phyloP scores from a whole-genome alignment of 2,113 vertebrate genomes.

The Gambusia holbrooki region DNA sequence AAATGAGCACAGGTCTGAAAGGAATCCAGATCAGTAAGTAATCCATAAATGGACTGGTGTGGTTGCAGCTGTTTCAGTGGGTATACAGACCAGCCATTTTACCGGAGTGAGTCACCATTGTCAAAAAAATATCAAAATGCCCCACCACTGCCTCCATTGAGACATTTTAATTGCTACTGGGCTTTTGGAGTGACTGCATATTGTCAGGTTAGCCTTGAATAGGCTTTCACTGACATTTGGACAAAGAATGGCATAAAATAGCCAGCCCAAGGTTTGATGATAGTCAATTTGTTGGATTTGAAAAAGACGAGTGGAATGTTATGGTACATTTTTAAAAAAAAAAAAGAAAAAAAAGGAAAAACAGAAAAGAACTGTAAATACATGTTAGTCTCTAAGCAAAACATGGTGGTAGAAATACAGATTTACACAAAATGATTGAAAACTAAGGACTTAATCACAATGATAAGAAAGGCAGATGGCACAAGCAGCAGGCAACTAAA shows the following conservation, averaged over 20 bases:
- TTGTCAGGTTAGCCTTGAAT: constrained; percentile 12
- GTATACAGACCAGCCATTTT: constrained; percentile 2
- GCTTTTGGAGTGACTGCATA: constrained; percentile 4
- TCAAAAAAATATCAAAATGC: constrained; percentile 21
- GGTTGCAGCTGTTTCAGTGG: not conserved
- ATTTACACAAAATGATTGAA: too few relatives aligned
- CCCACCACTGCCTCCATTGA: not conserved
- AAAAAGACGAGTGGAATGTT: not conserved
- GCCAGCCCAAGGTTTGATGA: constrained; percentile 1
- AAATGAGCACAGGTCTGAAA: too few relatives aligned
- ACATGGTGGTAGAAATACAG: too few relatives aligned
- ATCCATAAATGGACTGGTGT: not conserved
- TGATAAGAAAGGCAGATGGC: not conserved
- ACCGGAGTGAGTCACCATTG: not conserved
- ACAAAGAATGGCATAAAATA: constrained; percentile 19
- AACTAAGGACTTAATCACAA: not conserved
- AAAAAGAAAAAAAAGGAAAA: not conserved
- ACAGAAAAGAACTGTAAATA: too few relatives aligned
- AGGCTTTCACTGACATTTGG: constrained; percentile 10
- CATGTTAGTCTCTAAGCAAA: too few relatives aligned
- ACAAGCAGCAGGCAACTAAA: not conserved
- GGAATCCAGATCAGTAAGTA: too few relatives aligned
- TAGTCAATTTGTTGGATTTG: constrained; percentile 11
- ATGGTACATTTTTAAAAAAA: not conserved
- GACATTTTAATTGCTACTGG: constrained; percentile 10